These are phyloP conservation scores for Tachystola acroxantha DNA, from an alignment of 2,888 invertebrate genomes.

Conservation along the genomic window DNA sequence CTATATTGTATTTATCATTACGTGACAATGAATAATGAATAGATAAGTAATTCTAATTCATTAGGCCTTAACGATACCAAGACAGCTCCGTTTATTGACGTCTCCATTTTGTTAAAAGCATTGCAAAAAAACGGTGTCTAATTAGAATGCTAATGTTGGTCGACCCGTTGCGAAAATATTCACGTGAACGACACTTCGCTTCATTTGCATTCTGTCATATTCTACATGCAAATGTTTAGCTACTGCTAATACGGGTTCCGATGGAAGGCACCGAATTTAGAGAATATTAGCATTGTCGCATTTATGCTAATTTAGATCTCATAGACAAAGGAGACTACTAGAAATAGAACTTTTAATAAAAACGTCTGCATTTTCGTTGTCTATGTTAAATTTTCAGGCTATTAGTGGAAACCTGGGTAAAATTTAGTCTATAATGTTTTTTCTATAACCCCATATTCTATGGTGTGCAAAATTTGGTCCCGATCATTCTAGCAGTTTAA, in stretches of 20 bases:
- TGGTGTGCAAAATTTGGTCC: no score
- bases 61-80: constrained; percentile 10
- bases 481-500: no score
- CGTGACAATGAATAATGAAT: no score
- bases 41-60: no score
- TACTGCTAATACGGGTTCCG: constrained; percentile 49
- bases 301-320: constrained; percentile 9
- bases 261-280: constrained; percentile 33
- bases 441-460: no score
- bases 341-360: neutral
- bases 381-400: no score
- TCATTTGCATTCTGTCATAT: constrained; percentile 70
- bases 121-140: constrained; percentile 50
- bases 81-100: constrained; percentile 40
- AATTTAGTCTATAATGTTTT: no score
- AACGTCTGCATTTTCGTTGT: no score
- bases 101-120: constrained; percentile 46
- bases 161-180: constrained; percentile 50
- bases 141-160: constrained; percentile 59
- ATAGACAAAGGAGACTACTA: neutral
- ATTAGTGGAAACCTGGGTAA: no score
- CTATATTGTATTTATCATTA: neutral
- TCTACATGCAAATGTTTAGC: constrained; percentile 56
- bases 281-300: constrained; percentile 20
- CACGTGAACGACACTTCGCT: constrained; percentile 38